phyloP scores from a whole-genome alignment of 2,888 invertebrate genomes.

The Venusia cambrica region DNA sequence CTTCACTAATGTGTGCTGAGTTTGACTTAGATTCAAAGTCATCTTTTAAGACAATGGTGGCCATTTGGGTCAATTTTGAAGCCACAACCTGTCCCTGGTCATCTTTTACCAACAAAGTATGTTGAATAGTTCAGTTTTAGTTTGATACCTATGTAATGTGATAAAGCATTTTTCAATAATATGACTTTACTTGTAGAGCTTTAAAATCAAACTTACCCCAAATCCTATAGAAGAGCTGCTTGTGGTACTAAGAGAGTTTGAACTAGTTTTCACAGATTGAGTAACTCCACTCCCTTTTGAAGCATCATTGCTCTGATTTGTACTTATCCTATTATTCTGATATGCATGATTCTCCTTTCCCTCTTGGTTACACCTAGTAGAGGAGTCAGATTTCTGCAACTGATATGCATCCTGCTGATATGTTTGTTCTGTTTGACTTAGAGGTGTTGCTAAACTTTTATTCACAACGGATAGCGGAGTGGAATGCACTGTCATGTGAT shows the following conservation, averaged over 20 bases:
- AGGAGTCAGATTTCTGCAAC: slow-evolving; percentile 76
- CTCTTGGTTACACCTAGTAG: slow-evolving; percentile 75
- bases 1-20: too few relatives aligned
- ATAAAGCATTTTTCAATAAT: too few relatives aligned
- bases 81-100: too few relatives aligned
- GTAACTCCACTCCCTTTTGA: slow-evolving; percentile 53
- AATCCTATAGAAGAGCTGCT: slow-evolving; percentile 72
- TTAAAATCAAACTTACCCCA: slow-evolving; percentile 58
- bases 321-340: slow-evolving; percentile 70
- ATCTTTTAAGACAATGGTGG: too few relatives aligned
- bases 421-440: slow-evolving; percentile 80
- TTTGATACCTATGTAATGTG: too few relatives aligned
- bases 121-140: too few relatives aligned
- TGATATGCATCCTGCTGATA: slow-evolving; percentile 79
- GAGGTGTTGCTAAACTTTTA: slow-evolving; percentile 84
- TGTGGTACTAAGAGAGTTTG: slow-evolving; percentile 65
- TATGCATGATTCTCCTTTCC: slow-evolving; percentile 80
- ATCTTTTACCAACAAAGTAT: too few relatives aligned
- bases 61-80: too few relatives aligned
- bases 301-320: slow-evolving; percentile 62
- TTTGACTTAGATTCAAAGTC: too few relatives aligned
- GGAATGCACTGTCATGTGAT: slow-evolving; percentile 80
- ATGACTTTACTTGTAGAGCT: background rate
- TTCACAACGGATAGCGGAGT: slow-evolving; percentile 79
- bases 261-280: slow-evolving; percentile 61